Conservation (phyloP, 2,888 invertebrate species). For the Punctoribates punctum region DNA sequence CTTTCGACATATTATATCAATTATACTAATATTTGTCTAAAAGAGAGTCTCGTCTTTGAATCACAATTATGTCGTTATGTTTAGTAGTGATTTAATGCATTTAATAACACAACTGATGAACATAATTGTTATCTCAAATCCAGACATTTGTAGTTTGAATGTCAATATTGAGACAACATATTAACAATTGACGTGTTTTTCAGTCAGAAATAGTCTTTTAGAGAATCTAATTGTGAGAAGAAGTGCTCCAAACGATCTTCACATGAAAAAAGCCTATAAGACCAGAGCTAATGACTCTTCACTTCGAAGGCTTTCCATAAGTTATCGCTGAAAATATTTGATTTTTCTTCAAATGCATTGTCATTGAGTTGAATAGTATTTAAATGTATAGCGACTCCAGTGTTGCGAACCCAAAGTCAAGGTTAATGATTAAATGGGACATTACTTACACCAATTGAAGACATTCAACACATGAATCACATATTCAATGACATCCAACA, state of each 20-base stretch:
- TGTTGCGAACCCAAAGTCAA: not conserved
- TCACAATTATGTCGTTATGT: constrained; percentile 25
- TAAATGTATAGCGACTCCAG: not conserved
- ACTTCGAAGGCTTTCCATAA: not conserved
- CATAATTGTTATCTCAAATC: constrained; percentile 19
- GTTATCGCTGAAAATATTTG: constrained; percentile 1
- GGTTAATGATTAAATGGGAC: constrained; percentile 32
- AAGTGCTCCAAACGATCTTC: not conserved
- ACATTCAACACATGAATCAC: not conserved
- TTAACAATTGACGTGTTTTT: constrained; percentile 2
- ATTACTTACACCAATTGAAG: not conserved
- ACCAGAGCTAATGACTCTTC: not conserved
- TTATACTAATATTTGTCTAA: constrained; percentile 14
- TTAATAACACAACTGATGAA: constrained; percentile 9
- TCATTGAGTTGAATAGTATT: constrained; percentile 16
- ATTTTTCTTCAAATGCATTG: constrained; percentile 1
- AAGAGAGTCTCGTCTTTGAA: not conserved
- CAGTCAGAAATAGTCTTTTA: not conserved
- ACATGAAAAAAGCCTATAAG: constrained; percentile 12
- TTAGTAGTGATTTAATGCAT: constrained; percentile 30
- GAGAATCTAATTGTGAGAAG: not conserved
- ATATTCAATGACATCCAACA: not conserved
- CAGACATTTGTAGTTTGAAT: not conserved
- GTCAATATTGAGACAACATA: not conserved
- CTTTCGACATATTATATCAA: not conserved